Conservation (phyloP, 2,797 vertebrate species). For the Cetoscarus ocellatus region DNA sequence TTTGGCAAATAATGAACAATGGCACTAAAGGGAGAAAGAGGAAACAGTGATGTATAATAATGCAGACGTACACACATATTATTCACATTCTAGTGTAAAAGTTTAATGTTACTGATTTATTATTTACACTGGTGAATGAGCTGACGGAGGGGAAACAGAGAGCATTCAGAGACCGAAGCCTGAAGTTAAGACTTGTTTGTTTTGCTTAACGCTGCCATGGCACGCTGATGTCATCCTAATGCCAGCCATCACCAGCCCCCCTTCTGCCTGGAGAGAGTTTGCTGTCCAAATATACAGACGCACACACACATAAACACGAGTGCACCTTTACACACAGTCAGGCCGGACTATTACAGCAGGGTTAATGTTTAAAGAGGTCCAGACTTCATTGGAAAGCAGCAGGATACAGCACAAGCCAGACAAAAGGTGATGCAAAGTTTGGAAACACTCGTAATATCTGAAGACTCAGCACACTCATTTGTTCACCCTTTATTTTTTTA, state of each 20-base stretch:
- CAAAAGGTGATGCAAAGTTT: neutral
- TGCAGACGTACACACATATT: too few relatives aligned
- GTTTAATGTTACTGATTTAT: neutral
- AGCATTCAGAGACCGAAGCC: slow-evolving; percentile 1
- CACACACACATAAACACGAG: neutral
- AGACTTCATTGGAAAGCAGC: slow-evolving; percentile 24
- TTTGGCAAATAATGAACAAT: neutral
- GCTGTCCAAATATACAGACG: slow-evolving; percentile 34
- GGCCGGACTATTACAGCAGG: slow-evolving; percentile 30
- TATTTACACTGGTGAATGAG: neutral
- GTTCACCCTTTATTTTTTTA: neutral
- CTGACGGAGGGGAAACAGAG: neutral
- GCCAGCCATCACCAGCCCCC: slow-evolving; percentile 43
- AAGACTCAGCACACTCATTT: neutral
- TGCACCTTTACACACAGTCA: slow-evolving; percentile 17
- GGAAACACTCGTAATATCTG: slow-evolving; percentile 21
- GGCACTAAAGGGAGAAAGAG: too few relatives aligned
- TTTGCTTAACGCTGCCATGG: slow-evolving; percentile 50
- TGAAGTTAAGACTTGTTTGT: slow-evolving; percentile 34
- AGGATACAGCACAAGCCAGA: slow-evolving; percentile 42
- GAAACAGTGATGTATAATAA: too few relatives aligned
- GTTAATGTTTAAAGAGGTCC: slow-evolving; percentile 48
- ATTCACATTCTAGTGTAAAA: neutral
- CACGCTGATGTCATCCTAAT: slow-evolving; percentile 62
- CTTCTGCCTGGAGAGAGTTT: slow-evolving; percentile 19